Percentiles rank a stretch among this genome's conserved stretches.
Evolutionary conservation across 1,140 invertebrate species (phyloP).

Genomic region (Drosophila triauraria): DNA sequence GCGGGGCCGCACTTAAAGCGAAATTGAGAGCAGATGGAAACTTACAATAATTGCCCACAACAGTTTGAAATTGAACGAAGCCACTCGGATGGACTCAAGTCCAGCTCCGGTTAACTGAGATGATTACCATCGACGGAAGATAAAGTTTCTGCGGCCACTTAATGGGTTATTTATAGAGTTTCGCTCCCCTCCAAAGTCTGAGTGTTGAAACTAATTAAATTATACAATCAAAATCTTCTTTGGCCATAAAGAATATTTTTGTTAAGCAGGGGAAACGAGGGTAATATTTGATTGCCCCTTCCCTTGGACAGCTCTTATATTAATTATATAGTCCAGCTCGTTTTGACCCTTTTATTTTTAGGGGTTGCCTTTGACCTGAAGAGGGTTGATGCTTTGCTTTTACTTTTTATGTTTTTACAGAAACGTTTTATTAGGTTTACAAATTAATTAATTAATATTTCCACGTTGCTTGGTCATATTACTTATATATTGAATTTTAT

Average conservation of each 20-base stretch:
- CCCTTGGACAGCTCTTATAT: neutral
- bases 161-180: conserved; percentile 76
- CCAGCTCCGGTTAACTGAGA: conserved; percentile 41
- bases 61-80: conserved; percentile 52
- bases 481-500: too few relatives aligned
- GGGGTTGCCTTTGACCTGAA: neutral
- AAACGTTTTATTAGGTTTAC: neutral
- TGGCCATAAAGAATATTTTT: conserved; percentile 1
- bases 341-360: neutral
- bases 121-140: conserved; percentile 58
- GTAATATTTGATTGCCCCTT: neutral
- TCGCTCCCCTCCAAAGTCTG: conserved; percentile 5
- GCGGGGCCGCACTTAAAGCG: conserved; percentile 70
- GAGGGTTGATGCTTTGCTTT: neutral
- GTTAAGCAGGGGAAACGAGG: neutral
- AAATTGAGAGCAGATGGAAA: conserved; percentile 80
- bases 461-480: too few relatives aligned
- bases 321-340: neutral
- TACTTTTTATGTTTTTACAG: neutral
- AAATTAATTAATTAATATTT: too few relatives aligned
- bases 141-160: conserved; percentile 62
- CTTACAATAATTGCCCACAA: conserved; percentile 76
- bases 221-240: conserved; percentile 38
- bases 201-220: conserved; percentile 53
- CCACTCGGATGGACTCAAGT: conserved; percentile 53